These are phyloP conservation scores for Julus scanicus DNA, from an alignment of 2,888 invertebrate genomes.

Conservation along the genomic window DNA sequence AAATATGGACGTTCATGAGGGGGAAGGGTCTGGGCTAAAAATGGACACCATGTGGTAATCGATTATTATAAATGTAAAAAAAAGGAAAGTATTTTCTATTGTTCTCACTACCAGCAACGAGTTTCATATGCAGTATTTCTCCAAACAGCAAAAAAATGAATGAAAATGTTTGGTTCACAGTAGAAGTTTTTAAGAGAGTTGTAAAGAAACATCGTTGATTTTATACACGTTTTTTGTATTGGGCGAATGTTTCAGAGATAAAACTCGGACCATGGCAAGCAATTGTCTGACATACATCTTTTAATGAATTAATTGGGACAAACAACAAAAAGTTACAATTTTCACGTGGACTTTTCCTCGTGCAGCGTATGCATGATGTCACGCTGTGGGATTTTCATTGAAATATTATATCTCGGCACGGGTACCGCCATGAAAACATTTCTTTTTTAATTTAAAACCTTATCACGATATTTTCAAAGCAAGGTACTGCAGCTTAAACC, in stretches of 20 bases:
- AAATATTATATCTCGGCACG: neutral
- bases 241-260: neutral
- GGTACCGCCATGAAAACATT: constrained; percentile 28
- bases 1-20: too few relatives aligned
- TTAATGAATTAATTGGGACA: constrained; percentile 28
- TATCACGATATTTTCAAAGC: neutral
- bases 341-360: constrained; percentile 7
- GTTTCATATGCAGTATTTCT: too few relatives aligned
- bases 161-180: too few relatives aligned
- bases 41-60: too few relatives aligned
- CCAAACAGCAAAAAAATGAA: too few relatives aligned
- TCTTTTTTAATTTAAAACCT: neutral
- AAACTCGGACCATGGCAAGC: neutral
- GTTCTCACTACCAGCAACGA: too few relatives aligned
- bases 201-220: too few relatives aligned
- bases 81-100: too few relatives aligned
- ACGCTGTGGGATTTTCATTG: constrained; percentile 33
- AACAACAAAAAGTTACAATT: neutral
- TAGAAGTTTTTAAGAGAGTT: too few relatives aligned
- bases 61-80: too few relatives aligned
- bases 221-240: neutral
- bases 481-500: neutral
- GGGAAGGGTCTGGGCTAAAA: too few relatives aligned
- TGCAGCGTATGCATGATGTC: constrained; percentile 13
- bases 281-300: neutral